A percentile compares a stretch with the other conserved stretches of the same genome.
phyloP scores from a whole-genome alignment of 1,140 invertebrate genomes.

The Danaus plexippus region DNA sequence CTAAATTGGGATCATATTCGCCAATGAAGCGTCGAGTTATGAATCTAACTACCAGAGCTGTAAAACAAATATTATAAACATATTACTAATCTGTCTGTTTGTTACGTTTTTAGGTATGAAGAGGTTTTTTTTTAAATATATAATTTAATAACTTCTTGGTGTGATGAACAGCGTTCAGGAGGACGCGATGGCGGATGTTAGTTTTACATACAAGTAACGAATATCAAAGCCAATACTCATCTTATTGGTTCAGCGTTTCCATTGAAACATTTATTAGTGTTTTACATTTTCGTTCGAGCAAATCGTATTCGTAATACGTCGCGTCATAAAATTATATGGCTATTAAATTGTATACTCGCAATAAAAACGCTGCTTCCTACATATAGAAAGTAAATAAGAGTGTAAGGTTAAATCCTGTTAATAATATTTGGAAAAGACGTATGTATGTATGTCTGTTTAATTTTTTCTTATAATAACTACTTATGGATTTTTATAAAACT shows the following conservation, averaged over 20 bases:
- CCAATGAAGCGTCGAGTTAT: conserved; percentile 87
- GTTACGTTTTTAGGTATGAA: too few species aligned
- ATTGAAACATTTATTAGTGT: not conserved
- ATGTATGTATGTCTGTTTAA: too few species aligned
- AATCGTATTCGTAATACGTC: not conserved
- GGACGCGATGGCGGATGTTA: not conserved
- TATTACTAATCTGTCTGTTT: too few species aligned
- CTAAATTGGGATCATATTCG: conserved; percentile 85
- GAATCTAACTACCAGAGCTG: conserved; percentile 85
- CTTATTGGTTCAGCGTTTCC: not conserved
- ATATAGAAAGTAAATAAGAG: too few species aligned
- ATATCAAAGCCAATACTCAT: not conserved
- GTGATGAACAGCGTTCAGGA: too few species aligned
- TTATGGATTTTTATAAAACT: too few species aligned
- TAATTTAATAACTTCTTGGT: too few species aligned
- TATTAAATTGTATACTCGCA: not conserved
- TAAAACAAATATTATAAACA: conserved; percentile 19
- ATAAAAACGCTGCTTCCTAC: too few species aligned
- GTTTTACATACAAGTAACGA: not conserved
- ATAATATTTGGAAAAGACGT: too few species aligned
- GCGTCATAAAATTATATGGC: conserved; percentile 5
- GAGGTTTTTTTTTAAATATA: too few species aligned
- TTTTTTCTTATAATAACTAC: too few species aligned
- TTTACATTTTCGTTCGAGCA: not conserved
- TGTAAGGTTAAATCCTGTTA: too few species aligned